These are phyloP conservation scores for Cuculus canorus DNA, from an alignment of 2,797 vertebrate species.

Conservation along the genomic window DNA sequence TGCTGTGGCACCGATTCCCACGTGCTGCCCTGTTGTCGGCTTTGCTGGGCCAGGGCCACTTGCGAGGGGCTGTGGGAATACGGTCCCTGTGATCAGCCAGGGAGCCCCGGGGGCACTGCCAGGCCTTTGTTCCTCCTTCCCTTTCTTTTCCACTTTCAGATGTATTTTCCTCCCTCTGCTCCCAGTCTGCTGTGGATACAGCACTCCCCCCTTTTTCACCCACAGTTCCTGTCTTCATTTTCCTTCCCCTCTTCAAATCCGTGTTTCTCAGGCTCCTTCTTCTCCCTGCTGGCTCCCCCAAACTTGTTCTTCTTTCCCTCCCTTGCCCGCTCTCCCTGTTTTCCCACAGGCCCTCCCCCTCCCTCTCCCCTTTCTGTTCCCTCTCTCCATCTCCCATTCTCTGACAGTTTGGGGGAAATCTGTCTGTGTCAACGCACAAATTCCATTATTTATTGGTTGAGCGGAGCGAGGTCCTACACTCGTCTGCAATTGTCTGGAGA, in stretches of 20 bases:
- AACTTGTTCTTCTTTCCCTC: background rate
- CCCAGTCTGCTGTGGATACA: slow-evolving; percentile 16
- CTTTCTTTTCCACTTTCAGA: slow-evolving; percentile 60
- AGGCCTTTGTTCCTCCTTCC: slow-evolving; percentile 58
- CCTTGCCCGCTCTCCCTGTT: background rate
- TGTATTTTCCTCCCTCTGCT: background rate
- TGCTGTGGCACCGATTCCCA: background rate
- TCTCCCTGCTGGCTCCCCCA: background rate
- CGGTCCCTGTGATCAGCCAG: background rate
- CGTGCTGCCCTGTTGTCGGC: background rate
- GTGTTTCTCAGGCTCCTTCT: background rate
- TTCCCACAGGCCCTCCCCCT: background rate
- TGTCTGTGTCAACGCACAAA: slow-evolving; percentile 60
- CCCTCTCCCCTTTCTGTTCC: background rate
- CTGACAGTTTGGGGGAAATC: slow-evolving; percentile 68
- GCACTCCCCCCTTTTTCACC: background rate
- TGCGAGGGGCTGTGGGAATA: background rate
- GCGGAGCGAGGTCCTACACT: slow-evolving; percentile 57
- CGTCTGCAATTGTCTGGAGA: slow-evolving; percentile 67
- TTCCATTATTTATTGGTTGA: slow-evolving; percentile 69
- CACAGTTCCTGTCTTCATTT: slow-evolving; percentile 48
- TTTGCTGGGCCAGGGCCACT: background rate
- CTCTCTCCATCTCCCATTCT: background rate
- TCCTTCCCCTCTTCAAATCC: slow-evolving; percentile 19
- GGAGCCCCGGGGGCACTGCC: slow-evolving; percentile 31